A percentile compares a stretch with the other conserved stretches of the same genome.
These are phyloP conservation scores for Perithous albicinctus DNA, from an alignment of 2,888 invertebrate genomes.

Conservation along the genomic window DNA sequence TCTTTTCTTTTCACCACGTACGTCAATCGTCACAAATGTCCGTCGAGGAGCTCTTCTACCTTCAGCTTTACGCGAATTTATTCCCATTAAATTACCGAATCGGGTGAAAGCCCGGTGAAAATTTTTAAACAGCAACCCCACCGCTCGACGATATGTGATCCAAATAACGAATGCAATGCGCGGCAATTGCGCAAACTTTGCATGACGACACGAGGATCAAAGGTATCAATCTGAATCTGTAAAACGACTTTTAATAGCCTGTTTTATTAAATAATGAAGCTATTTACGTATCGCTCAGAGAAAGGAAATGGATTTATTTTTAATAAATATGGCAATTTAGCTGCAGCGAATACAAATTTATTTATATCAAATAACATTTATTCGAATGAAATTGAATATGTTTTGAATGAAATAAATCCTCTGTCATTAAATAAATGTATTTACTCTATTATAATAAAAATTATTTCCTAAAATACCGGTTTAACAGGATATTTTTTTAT, in stretches of 20 bases:
- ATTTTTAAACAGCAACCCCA: slow-evolving; percentile 20
- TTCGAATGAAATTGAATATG: too few species aligned
- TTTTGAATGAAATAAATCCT: too few species aligned
- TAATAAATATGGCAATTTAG: too few species aligned
- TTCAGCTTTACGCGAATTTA: slow-evolving; percentile 1
- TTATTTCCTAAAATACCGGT: too few species aligned
- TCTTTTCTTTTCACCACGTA: slow-evolving; percentile 35
- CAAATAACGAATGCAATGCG: slow-evolving; percentile 26
- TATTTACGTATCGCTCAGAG: not conserved
- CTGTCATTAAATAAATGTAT: too few species aligned
- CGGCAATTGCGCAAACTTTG: not conserved
- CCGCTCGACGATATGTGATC: slow-evolving; percentile 21
- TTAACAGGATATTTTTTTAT: too few species aligned
- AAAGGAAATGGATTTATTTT: not conserved
- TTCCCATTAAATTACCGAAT: slow-evolving; percentile 18
- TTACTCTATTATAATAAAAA: too few species aligned
- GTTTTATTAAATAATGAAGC: not conserved
- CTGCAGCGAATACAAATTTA: too few species aligned
- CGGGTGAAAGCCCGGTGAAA: slow-evolving; percentile 39
- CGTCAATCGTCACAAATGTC: slow-evolving; percentile 46
- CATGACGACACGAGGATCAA: slow-evolving; percentile 3
- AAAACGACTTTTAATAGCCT: not conserved
- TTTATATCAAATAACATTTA: too few species aligned
- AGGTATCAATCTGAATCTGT: not conserved
- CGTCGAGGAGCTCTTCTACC: not conserved